Conservation (phyloP, 1,140 invertebrate species). For the Bradysia coprophila region DNA sequence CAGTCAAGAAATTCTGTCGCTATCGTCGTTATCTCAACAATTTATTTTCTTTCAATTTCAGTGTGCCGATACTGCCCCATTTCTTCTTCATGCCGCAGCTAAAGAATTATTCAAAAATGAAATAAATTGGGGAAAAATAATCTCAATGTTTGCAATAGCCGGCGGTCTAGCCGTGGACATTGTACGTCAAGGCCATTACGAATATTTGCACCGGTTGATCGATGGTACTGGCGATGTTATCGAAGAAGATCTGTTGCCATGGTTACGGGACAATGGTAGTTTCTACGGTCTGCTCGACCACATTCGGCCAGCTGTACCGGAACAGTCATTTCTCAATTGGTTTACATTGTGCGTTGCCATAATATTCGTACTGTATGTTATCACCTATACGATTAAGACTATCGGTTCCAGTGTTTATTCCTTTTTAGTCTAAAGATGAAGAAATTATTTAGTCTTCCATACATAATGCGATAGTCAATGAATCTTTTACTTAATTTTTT, state of each 20-base stretch:
- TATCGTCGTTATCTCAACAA: too few relatives aligned
- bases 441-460: too few relatives aligned
- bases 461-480: too few relatives aligned
- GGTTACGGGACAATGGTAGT: conserved; percentile 49
- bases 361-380: conserved; percentile 15
- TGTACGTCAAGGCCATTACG: conserved; percentile 41
- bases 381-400: conserved; percentile 16
- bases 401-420: conserved; percentile 21
- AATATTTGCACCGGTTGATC: conserved; percentile 38
- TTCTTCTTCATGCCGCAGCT: conserved; percentile 36
- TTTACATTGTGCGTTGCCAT: conserved; percentile 18
- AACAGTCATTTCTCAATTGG: conserved; percentile 18
- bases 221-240: conserved; percentile 39
- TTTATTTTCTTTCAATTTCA: too few relatives aligned
- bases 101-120: conserved; percentile 34
- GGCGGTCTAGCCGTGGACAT: conserved; percentile 54
- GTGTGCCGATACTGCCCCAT: conserved; percentile 31
- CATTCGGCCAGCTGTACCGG: conserved; percentile 13
- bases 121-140: conserved; percentile 46
- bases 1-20: too few relatives aligned
- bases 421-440: too few relatives aligned
- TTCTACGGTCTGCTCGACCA: conserved; percentile 34
- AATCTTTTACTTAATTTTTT: too few relatives aligned
- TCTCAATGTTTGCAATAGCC: conserved; percentile 45
- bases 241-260: conserved; percentile 41